A percentile compares a stretch with the other conserved stretches of the same genome.
These are phyloP conservation scores for Ectropis grisescens DNA, from an alignment of 1,140 invertebrate species.

Conservation along the genomic window DNA sequence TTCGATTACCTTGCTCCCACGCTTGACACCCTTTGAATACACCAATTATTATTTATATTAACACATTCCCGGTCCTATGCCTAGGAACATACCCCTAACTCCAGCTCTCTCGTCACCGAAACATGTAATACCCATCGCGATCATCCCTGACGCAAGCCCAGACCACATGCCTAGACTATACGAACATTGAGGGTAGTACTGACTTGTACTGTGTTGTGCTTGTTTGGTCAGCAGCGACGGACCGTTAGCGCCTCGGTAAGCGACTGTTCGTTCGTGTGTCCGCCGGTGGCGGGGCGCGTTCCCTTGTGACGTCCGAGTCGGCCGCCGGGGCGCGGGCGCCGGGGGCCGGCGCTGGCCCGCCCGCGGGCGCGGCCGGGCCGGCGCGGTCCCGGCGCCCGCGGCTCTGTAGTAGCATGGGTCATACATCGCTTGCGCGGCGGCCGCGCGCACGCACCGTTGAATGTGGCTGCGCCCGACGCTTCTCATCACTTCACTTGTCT, in stretches of 20 bases:
- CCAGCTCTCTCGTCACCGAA: too few species aligned
- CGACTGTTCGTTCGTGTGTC: conserved; percentile 38
- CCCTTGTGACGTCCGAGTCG: conserved; percentile 58
- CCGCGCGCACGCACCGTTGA: conserved; percentile 65
- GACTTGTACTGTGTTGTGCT: conserved; percentile 65
- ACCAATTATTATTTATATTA: too few species aligned
- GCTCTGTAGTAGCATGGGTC: conserved; percentile 66
- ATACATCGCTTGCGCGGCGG: conserved; percentile 66
- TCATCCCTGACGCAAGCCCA: too few species aligned
- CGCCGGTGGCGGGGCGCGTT: conserved; percentile 46
- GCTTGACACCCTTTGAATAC: too few species aligned
- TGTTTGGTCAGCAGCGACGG: conserved; percentile 68
- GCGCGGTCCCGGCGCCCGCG: neutral
- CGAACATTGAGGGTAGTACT: conserved; percentile 54
- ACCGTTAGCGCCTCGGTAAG: conserved; percentile 67
- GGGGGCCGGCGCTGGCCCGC: conserved; percentile 2
- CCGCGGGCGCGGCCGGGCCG: conserved; percentile 9
- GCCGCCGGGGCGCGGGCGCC: conserved; percentile 1
- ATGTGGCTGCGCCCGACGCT: conserved; percentile 67
- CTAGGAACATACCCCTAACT: too few species aligned
- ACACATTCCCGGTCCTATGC: too few species aligned
- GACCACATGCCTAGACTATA: conserved; percentile 25
- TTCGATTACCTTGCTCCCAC: too few species aligned
- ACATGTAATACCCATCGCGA: too few species aligned
- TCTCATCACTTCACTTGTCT: conserved; percentile 68